These are phyloP conservation scores for Ommatoiulus sabulosus DNA, from an alignment of 2,888 invertebrate species.

Conservation along the genomic window DNA sequence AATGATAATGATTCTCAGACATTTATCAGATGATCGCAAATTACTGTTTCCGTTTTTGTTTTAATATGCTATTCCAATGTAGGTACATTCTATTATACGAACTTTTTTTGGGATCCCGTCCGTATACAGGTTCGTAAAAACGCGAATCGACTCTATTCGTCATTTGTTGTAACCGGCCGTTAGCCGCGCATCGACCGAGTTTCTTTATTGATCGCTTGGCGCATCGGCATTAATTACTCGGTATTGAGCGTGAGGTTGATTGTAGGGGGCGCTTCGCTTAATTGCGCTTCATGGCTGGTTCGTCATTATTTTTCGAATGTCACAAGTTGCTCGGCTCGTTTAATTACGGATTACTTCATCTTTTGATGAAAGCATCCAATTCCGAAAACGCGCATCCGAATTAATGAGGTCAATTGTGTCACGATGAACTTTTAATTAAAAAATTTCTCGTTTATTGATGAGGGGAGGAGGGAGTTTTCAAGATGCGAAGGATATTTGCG, in stretches of 20 bases:
- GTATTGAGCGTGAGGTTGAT: background rate
- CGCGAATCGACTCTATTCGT: background rate
- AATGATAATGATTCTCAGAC: no score
- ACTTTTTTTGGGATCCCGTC: no score
- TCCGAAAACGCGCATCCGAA: slow-evolving; percentile 34
- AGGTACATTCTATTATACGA: no score
- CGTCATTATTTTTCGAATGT: slow-evolving; percentile 27
- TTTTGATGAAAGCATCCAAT: slow-evolving; percentile 34
- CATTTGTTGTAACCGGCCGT: background rate
- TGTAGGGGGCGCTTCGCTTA: background rate
- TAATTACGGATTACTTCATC: slow-evolving; percentile 34
- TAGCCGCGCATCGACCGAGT: background rate
- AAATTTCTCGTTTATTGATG: slow-evolving; percentile 34
- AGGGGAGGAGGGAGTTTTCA: slow-evolving; percentile 10
- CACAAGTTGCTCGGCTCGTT: slow-evolving; percentile 34
- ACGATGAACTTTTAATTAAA: slow-evolving; percentile 34
- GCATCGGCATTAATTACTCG: background rate
- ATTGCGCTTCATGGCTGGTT: background rate
- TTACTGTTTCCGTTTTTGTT: no score
- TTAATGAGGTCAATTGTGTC: slow-evolving; percentile 34
- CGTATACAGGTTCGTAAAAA: no score
- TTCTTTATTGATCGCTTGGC: background rate
- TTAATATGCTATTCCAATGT: no score
- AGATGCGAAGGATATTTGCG: background rate
- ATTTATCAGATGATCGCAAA: no score